A percentile compares a stretch with the other conserved stretches of the same genome.
Evolutionary conservation across 2,797 vertebrate species (phyloP).

Genomic region (Tragopan temminckii): DNA sequence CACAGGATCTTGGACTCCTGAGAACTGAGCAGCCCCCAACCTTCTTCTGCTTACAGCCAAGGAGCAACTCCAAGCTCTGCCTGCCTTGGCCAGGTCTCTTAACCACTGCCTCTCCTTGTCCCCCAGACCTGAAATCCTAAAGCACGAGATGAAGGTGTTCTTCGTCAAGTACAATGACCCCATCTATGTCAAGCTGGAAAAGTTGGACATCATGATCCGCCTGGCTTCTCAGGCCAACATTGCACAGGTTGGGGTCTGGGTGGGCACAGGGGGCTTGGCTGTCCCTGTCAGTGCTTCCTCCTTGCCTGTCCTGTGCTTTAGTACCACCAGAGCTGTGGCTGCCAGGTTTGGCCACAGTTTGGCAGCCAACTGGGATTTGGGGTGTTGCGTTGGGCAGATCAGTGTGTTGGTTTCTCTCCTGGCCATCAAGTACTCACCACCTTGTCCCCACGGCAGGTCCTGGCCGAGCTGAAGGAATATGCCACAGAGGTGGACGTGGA

Average conservation of each 20-base stretch:
- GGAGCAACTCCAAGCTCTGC: background rate
- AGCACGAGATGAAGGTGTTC: conserved; percentile 99
- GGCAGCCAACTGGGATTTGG: background rate
- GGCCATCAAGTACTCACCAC: background rate
- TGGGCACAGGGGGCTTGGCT: background rate
- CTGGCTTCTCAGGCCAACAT: conserved; percentile 98
- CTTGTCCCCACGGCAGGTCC: conserved; percentile 82
- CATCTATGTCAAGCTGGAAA: conserved; percentile 98
- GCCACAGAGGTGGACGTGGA: conserved; percentile 98
- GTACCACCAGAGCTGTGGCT: background rate
- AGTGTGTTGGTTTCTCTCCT: background rate
- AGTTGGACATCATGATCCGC: conserved; percentile 98
- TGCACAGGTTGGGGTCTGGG: conserved; percentile 87
- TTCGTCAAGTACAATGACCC: conserved; percentile 99
- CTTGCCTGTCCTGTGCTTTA: background rate
- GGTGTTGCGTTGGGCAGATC: background rate
- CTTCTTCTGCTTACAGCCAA: background rate
- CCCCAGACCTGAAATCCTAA: conserved; percentile 93
- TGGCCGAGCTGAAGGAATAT: conserved; percentile 97
- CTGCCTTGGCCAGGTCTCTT: background rate
- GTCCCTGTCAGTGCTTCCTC: background rate
- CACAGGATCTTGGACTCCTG: accelerated
- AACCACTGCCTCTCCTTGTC: accelerated
- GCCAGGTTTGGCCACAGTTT: background rate
- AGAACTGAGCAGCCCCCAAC: background rate